These are phyloP conservation scores for Poecilia velifera DNA, from an alignment of 2,797 vertebrate genomes.

Conservation along the genomic window DNA sequence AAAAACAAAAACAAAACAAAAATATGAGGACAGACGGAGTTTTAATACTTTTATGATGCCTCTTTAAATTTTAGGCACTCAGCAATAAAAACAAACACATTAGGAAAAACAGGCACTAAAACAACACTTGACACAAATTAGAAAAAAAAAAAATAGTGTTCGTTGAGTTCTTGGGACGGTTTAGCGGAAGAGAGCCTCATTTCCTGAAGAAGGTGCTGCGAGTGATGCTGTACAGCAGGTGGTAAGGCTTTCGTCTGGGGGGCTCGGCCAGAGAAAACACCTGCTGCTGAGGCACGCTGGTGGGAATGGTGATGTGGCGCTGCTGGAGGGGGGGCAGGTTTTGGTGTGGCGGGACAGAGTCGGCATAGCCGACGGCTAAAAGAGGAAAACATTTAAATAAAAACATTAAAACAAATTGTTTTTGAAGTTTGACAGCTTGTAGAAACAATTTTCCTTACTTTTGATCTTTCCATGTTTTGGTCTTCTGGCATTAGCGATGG, in stretches of 20 bases:
- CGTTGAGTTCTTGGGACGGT: slow-evolving; percentile 62
- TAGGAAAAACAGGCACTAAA: slow-evolving; percentile 48
- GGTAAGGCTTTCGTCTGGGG: slow-evolving; percentile 91
- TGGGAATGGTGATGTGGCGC: slow-evolving; percentile 94
- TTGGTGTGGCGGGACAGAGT: slow-evolving; percentile 85
- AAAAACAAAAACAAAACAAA: slow-evolving; percentile 41
- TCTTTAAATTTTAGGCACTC: slow-evolving; percentile 54
- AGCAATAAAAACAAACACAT: slow-evolving; percentile 46
- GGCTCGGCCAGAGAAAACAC: slow-evolving; percentile 96
- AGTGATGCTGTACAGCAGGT: slow-evolving; percentile 91
- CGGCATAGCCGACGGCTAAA: slow-evolving; percentile 83
- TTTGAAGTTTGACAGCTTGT: background rate
- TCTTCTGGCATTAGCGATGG: slow-evolving; percentile 92
- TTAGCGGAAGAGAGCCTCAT: slow-evolving; percentile 70
- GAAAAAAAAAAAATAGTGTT: slow-evolving; percentile 42
- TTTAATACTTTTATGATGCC: slow-evolving; percentile 71
- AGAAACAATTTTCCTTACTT: slow-evolving; percentile 75
- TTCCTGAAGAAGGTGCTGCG: slow-evolving; percentile 92
- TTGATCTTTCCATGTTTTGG: slow-evolving; percentile 92
- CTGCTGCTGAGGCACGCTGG: slow-evolving; percentile 95
- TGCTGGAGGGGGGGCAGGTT: slow-evolving; percentile 92
- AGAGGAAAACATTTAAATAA: slow-evolving; percentile 2
- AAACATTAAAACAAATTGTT: background rate
- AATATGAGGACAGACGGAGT: slow-evolving; percentile 47
- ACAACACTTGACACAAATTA: slow-evolving; percentile 48